Percentiles rank a stretch among this genome's conserved stretches.
Evolutionary conservation across 1,140 invertebrate species (phyloP).

Genomic region (Heliothis subflexa): DNA sequence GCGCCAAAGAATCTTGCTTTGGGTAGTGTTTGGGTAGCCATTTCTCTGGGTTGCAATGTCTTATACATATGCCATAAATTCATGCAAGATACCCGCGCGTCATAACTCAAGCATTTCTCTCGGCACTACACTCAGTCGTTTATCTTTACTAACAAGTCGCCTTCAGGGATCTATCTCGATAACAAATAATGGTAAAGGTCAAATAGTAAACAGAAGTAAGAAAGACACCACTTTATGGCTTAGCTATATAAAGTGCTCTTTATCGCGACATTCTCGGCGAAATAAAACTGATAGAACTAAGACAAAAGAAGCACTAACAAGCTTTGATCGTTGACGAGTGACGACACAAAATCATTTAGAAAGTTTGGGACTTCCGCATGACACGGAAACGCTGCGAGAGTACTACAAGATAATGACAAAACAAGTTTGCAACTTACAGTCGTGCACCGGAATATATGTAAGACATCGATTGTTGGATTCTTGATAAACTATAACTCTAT

Average conservation of each 20-base stretch:
- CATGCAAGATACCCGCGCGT: neutral
- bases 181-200: slow-evolving; percentile 68
- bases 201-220: slow-evolving; percentile 61
- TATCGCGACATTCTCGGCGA: slow-evolving; percentile 60
- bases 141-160: slow-evolving; percentile 56
- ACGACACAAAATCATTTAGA: slow-evolving; percentile 66
- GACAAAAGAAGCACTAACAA: slow-evolving; percentile 61
- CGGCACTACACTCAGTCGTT: slow-evolving; percentile 44
- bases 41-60: neutral
- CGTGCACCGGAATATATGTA: slow-evolving; percentile 54
- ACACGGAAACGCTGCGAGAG: slow-evolving; percentile 59
- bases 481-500: slow-evolving; percentile 63
- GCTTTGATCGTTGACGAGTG: slow-evolving; percentile 62
- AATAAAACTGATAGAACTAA: slow-evolving; percentile 69
- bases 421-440: slow-evolving; percentile 75
- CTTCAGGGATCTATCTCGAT: slow-evolving; percentile 55
- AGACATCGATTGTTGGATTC: slow-evolving; percentile 52
- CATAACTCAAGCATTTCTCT: slow-evolving; percentile 20
- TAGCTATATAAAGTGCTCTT: slow-evolving; percentile 67
- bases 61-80: slow-evolving; percentile 8
- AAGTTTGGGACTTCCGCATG: slow-evolving; percentile 63
- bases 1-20: neutral
- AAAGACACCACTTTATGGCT: slow-evolving; percentile 63
- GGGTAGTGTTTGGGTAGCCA: too few relatives aligned
- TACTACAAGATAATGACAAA: slow-evolving; percentile 64